These are phyloP conservation scores for Brenthis ino DNA, from an alignment of 2,888 invertebrate genomes.

Conservation along the genomic window DNA sequence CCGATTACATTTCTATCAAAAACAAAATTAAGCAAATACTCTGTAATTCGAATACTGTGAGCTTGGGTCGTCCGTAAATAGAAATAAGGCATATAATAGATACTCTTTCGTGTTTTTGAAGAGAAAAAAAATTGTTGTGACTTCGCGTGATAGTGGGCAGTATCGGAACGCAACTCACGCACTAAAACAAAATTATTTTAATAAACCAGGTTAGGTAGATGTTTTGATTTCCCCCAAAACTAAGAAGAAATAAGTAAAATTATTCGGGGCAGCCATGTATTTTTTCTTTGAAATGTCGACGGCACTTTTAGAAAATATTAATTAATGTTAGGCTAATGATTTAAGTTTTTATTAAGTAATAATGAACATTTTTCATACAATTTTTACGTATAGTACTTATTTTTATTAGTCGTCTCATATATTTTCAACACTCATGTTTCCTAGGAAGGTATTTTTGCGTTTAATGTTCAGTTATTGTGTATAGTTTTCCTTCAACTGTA, in stretches of 20 bases:
- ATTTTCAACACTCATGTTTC: background rate
- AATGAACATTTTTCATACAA: constrained; percentile 17
- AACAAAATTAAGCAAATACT: constrained; percentile 34
- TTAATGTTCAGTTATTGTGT: background rate
- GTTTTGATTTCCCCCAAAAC: constrained; percentile 57
- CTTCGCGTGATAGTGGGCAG: constrained; percentile 68
- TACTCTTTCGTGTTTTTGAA: constrained; percentile 25
- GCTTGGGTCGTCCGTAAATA: constrained; percentile 19
- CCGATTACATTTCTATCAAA: constrained; percentile 67
- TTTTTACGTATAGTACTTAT: constrained; percentile 18
- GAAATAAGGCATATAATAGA: constrained; percentile 44
- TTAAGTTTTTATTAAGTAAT: constrained; percentile 18
- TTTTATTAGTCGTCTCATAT: background rate
- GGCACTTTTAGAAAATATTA: constrained; percentile 26
- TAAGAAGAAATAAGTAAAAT: constrained; percentile 41
- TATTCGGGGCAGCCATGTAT: constrained; percentile 29
- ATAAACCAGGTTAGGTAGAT: constrained; percentile 75
- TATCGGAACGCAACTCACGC: constrained; percentile 72
- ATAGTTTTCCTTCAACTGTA: background rate
- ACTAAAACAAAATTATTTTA: constrained; percentile 78
- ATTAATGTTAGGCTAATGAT: constrained; percentile 28
- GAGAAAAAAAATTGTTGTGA: constrained; percentile 31
- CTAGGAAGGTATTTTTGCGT: background rate
- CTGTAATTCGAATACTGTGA: constrained; percentile 29
- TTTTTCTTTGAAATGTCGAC: constrained; percentile 31